Evolutionary conservation across 2,888 invertebrate genomes (phyloP).

Genomic region (Atrina japonica): DNA sequence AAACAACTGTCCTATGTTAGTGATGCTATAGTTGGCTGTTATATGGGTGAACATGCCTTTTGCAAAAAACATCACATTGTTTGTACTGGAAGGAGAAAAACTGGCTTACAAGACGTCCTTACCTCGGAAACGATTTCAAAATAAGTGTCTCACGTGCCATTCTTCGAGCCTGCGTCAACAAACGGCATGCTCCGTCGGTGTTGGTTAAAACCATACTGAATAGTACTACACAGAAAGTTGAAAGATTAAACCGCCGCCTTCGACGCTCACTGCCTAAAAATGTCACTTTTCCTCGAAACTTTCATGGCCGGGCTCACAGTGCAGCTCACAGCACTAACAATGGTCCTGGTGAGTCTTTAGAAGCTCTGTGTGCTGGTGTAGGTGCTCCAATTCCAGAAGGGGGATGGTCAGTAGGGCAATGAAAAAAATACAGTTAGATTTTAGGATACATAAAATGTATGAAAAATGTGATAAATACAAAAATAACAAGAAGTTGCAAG

Average conservation of each 20-base stretch:
- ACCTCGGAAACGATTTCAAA: slow-evolving; percentile 4
- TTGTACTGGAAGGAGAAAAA: not conserved
- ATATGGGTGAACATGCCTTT: not conserved
- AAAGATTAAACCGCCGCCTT: slow-evolving; percentile 7
- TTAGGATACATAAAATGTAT: too few species aligned
- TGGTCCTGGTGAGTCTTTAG: slow-evolving; percentile 3
- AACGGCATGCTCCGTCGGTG: not conserved
- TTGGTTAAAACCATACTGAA: not conserved
- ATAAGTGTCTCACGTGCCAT: not conserved
- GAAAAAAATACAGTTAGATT: too few species aligned
- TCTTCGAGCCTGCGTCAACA: not conserved
- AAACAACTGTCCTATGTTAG: not conserved
- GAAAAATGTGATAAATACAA: too few species aligned
- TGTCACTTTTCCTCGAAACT: slow-evolving; percentile 15
- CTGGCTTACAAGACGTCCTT: not conserved
- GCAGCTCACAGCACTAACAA: not conserved
- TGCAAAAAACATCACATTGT: not conserved
- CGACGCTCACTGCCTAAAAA: slow-evolving; percentile 16
- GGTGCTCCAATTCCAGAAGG: too few species aligned
- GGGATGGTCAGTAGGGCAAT: too few species aligned
- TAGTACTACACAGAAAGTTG: slow-evolving; percentile 11
- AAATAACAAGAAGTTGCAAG: too few species aligned
- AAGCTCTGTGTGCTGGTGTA: too few species aligned
- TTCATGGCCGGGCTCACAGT: slow-evolving; percentile 10
- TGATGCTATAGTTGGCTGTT: slow-evolving; percentile 3